Evolutionary conservation across 2,113 vertebrate species (phyloP), one percentile per base, ranked within the genome.

Genomic region (Morone chrysops): DNA sequence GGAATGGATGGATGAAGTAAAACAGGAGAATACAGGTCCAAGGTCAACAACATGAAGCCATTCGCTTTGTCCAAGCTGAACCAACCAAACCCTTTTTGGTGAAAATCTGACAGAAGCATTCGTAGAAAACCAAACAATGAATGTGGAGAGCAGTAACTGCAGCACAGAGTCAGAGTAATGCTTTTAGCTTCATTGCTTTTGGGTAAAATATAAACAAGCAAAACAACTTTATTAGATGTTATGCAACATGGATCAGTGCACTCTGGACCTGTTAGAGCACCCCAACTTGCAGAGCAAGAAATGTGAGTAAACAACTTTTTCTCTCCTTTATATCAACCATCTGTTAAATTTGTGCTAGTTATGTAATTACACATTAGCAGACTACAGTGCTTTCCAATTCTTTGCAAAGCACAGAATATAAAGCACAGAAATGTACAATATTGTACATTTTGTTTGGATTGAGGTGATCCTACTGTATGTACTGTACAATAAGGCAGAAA

Each of bases 221-320:
- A 22, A 59, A 66, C 60, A 71, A 79, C 53, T 68, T 74, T 60
- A 80, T 66, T 78, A 68, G 45, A 70, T 53, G 67, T 76, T 80
- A 60, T 48, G 73, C 25, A 87, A 77, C 53, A 56, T 18, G 36
- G 53, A 75, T 60, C 43, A 25, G 1, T 57, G 62, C 72, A 75
- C 76, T 65, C 8, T 63, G 50, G 22, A 48, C 63, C 54, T 66
- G 53, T 54, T 56, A 14, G 40, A 68, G 43, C 17, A 12, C 12
- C 18, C 25, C 12, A 31, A 83, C 61, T 36, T 51, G 8, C 8
- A 68, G 41, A 74, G 69, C 13, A 51, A 57, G 14, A 72, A 20
- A 60, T 60, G 6, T 8, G 11, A 89, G 51, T 66, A 74, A 79
- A 73, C 72, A 40, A 45, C 9, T 18, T 76, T 78, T 84, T 38